Base-by-base conservation (phyloP, 2,888 invertebrate genomes). In the Ecdyonurus torrentis region DNA sequence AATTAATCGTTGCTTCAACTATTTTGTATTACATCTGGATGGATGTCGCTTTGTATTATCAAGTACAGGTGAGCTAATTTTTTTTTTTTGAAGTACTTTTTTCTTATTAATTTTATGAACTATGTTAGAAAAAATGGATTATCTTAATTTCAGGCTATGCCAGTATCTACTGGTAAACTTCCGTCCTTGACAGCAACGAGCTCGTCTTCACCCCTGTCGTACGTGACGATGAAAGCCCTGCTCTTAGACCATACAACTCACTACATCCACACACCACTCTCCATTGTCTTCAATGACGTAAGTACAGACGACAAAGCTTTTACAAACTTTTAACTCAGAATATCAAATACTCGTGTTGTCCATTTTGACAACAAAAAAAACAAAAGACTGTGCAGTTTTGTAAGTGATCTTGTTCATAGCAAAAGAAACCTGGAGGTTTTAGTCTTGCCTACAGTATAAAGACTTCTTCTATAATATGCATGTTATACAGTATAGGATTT, bases 191-290 rank as follows among this genome's bases (percentile, higher is more conserved):
- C 5, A 19, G 25, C 23, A 2, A n/a, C 23, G 3, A 20, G 15
- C 15, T 7, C 55, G 7, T 52, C 52, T 3, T 86, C 87, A 69
- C 89, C 90, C 0, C 71, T 89, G 19, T 89, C 89, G 71, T 83
- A 86, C 69, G 83, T 92, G 1, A 91, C 91, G 0, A 87, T 90
- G 0, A 93, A 93, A 75, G 86, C 86, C 1, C 73, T 92, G 63
- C 82, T 91, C 78, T 77, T 90, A 60, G 92, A 92, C 72, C 90
- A 89, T 66, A 81, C 87, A 2, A 91, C 91, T 71, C 88, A 89
- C 70, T 93, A 91, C 70, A 76, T 92, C 22, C 85, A 91, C 70
- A 86, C 86, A 1, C 92, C 92, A 0, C 72, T 88, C 58, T 87
- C 89, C n/a, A 82, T 85, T 2, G 74, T 89, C 23, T 76, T 88